These are phyloP conservation scores for Drosophila sulfurigaster DNA, from an alignment of 1,140 invertebrate species.

Conservation along the genomic window DNA sequence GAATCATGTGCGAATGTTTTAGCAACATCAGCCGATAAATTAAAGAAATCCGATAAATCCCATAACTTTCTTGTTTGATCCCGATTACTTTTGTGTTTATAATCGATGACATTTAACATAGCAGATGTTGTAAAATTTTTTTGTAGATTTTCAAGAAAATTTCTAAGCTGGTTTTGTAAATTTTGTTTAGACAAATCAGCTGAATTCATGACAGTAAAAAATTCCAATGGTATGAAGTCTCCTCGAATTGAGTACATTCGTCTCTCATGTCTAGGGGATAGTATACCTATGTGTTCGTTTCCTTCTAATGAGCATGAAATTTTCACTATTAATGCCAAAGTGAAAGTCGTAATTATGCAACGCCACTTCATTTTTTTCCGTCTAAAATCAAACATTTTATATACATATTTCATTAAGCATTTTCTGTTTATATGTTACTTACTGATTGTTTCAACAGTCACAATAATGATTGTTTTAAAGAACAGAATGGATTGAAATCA, in stretches of 20 bases:
- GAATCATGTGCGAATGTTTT: constrained; percentile 49
- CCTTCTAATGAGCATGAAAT: not conserved
- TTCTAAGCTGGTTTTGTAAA: constrained; percentile 56
- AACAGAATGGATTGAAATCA: not conserved
- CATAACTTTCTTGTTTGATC: constrained; percentile 43
- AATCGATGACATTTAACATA: constrained; percentile 42
- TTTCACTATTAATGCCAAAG: not conserved
- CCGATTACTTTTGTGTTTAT: constrained; percentile 18
- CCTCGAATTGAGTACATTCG: constrained; percentile 27
- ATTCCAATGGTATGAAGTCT: constrained; percentile 60
- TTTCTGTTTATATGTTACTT: no score
- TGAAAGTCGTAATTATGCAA: constrained; percentile 4
- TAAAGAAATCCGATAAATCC: constrained; percentile 60
- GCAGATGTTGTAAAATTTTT: constrained; percentile 71
- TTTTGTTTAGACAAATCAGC: constrained; percentile 56
- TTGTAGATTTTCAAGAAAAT: constrained; percentile 74
- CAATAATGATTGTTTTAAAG: not conserved
- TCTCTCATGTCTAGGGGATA: constrained; percentile 2
- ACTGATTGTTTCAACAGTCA: not conserved
- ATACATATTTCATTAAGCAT: not conserved
- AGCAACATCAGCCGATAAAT: constrained; percentile 40
- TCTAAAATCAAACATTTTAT: not conserved
- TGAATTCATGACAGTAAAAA: constrained; percentile 47
- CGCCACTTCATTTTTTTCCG: not conserved
- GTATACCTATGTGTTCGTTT: not conserved